Evolutionary conservation across 2,797 vertebrate genomes (phyloP).

Genomic region (Amblyopsis hoosieri): DNA sequence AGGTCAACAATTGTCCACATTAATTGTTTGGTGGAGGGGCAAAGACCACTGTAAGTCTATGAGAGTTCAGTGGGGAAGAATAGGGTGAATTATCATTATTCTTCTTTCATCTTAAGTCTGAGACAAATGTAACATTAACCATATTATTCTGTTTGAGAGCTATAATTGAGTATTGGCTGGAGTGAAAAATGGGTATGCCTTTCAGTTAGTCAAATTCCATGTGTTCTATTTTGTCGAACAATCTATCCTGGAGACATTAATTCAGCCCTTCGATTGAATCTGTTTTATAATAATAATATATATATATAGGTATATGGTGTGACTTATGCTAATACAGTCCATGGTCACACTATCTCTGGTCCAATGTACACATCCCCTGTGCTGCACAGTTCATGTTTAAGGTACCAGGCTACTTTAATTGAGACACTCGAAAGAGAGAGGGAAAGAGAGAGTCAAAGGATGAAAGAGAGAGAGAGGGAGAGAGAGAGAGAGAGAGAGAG

Average conservation of each 20-base stretch:
- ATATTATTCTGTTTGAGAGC: slow-evolving; percentile 1
- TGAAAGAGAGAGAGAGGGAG: slow-evolving; percentile 13
- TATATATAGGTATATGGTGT: slow-evolving; percentile 1
- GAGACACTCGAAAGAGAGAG: slow-evolving; percentile 19
- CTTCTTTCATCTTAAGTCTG: neutral
- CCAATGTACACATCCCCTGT: slow-evolving; percentile 30
- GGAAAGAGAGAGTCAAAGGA: slow-evolving; percentile 15
- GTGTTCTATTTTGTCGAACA: slow-evolving; percentile 5
- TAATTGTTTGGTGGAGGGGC: too few species aligned
- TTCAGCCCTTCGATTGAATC: slow-evolving; percentile 9
- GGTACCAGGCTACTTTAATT: slow-evolving; percentile 39
- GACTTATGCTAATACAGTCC: slow-evolving; percentile 27
- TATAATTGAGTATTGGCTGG: neutral
- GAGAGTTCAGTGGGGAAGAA: too few species aligned
- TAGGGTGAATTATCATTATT: too few species aligned
- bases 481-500: neutral
- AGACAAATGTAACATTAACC: neutral
- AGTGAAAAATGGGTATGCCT: neutral
- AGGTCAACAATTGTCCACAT: too few species aligned
- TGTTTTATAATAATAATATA: slow-evolving; percentile 16
- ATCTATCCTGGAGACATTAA: slow-evolving; percentile 18
- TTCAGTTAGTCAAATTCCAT: neutral
- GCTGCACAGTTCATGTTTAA: slow-evolving; percentile 37
- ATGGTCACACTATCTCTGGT: slow-evolving; percentile 9
- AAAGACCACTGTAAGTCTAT: too few species aligned